Evolutionary conservation across 2,888 invertebrate genomes (phyloP), one percentile per base, ranked within the genome.

Genomic region (Acanthopleura granulata): DNA sequence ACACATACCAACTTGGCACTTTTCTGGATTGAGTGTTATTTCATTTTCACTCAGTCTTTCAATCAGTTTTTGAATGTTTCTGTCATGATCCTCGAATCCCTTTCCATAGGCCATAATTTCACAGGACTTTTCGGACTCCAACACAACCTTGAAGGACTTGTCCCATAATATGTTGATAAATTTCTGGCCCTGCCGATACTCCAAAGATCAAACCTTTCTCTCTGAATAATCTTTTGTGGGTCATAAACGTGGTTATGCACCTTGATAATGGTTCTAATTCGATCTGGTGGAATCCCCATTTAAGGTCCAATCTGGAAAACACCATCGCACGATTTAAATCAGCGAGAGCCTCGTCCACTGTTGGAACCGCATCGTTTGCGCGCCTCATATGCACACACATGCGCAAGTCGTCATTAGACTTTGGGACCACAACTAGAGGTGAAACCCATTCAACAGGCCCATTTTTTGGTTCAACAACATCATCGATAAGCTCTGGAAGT

Each of bases 141-240:
- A 87, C 81, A 27, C 88, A 88, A 9, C 80, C 82, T 61, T 77
- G 50, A 3, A 91, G 72, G 14, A 90, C 84, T 77, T 80, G 78
- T 76, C 88, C 87, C 40, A 91, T 75, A 0, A 83, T 84, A 81
- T 91, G 89, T 81, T 91, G 90, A 77, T 90, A 91, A 0, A 90
- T 81, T 82, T 40, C 9, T 3, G 40, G 40, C 40, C 4, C 40
- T 6, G 40, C 40, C 4, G 40, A 40, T 40, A 40, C 76, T 15
- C 83, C 83, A 75, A 83, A 84, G n/a, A 75, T 80, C 62, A 82
- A 51, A 0, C 81, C 30, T 74, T 83, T 82, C 73, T 80, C 83
- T 62, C 80, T 61, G 18, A 40, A 40, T 40, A 40, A 40, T 40
- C 40, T 9, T 9, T 40, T 40, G 9, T 85, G 85, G 0, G 82